Evolutionary conservation across 2,113 vertebrate genomes (phyloP).

Genomic region (Polyodon spathula): DNA sequence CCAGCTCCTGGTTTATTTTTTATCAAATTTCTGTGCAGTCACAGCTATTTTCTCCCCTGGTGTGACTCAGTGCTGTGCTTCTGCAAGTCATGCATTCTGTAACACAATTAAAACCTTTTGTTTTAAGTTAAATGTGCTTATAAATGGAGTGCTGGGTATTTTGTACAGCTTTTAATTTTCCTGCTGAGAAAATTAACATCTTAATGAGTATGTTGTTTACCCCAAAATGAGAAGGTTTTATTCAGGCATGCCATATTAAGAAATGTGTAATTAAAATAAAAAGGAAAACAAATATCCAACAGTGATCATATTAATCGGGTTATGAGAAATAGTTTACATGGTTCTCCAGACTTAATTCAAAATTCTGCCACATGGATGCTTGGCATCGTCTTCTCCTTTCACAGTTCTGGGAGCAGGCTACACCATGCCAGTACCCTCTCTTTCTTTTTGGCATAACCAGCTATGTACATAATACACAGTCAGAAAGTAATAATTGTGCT

Average conservation of each 20-base stretch:
- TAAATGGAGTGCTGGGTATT: constrained; percentile 30
- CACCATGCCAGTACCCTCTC: no score
- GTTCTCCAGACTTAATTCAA: background rate
- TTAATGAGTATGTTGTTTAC: constrained; percentile 48
- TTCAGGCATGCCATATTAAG: constrained; percentile 23
- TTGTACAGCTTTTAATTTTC: constrained; percentile 39
- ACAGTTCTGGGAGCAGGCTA: no score
- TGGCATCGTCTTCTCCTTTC: no score
- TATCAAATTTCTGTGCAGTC: background rate
- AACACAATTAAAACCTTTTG: constrained; percentile 27
- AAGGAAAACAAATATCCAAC: constrained; percentile 26
- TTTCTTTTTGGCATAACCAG: no score
- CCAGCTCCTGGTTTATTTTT: background rate
- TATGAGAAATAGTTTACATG: constrained; percentile 5
- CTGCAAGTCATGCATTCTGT: constrained; percentile 14
- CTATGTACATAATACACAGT: no score
- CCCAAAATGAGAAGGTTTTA: constrained; percentile 27
- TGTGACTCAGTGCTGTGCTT: constrained; percentile 1
- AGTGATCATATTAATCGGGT: constrained; percentile 18
- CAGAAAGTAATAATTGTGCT: no score
- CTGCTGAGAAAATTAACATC: constrained; percentile 51
- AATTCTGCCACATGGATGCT: no score
- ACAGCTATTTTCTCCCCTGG: constrained; percentile 1
- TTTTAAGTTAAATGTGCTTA: constrained; percentile 14
- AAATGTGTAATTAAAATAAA: constrained; percentile 43